A percentile compares a stretch with the other conserved stretches of the same genome.
Evolutionary conservation across 1,140 invertebrate genomes (phyloP).

Genomic region (Centruroides sculpturatus): DNA sequence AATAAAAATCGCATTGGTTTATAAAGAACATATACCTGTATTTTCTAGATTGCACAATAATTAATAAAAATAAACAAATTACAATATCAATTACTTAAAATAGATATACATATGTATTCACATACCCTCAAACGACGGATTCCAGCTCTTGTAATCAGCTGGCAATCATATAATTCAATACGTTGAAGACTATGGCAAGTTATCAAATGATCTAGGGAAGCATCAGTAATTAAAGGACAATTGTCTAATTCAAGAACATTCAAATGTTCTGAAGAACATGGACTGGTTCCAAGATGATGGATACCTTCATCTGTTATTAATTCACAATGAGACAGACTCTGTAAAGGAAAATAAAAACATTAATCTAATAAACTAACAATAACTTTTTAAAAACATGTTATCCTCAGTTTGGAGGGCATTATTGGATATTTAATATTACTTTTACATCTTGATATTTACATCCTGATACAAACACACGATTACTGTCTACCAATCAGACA

Average conservation of each 20-base stretch:
- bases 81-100: background rate
- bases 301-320: slow-evolving; percentile 97
- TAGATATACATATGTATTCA: slow-evolving; percentile 3
- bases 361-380: too few species aligned
- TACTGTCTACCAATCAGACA: too few species aligned
- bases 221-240: slow-evolving; percentile 96
- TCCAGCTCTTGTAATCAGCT: slow-evolving; percentile 89
- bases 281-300: slow-evolving; percentile 74
- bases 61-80: background rate
- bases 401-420: too few species aligned
- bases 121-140: slow-evolving; percentile 84
- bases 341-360: slow-evolving; percentile 18
- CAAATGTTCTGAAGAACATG: slow-evolving; percentile 78
- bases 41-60: too few species aligned
- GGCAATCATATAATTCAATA: slow-evolving; percentile 97
- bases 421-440: too few species aligned
- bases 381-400: too few species aligned
- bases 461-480: too few species aligned
- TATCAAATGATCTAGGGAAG: slow-evolving; percentile 85
- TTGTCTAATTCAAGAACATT: slow-evolving; percentile 95
- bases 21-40: too few species aligned
- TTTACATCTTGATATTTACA: too few species aligned
- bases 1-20: too few species aligned
- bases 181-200: slow-evolving; percentile 88
- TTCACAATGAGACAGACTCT: slow-evolving; percentile 97